A percentile compares a stretch with the other conserved stretches of the same genome.
Evolutionary conservation across 2,797 vertebrate genomes (phyloP).

Genomic region (Garrulus glandarius): DNA sequence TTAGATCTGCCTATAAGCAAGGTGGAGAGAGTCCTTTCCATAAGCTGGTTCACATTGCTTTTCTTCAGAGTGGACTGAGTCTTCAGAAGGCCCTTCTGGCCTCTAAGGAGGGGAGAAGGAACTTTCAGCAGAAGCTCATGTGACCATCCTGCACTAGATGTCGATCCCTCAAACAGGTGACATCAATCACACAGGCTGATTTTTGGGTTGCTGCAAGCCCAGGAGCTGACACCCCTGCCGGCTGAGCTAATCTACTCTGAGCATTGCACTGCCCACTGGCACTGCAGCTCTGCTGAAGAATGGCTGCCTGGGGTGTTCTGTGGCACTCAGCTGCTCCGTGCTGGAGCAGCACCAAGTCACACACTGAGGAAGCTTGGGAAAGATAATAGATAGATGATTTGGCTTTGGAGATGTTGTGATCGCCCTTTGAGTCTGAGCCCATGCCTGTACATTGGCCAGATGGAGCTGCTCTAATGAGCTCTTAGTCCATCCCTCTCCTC

Average conservation of each 20-base stretch:
- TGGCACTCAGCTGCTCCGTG: neutral
- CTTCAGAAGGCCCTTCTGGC: neutral
- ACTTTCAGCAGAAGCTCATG: neutral
- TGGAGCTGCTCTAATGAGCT: neutral
- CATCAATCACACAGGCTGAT: neutral
- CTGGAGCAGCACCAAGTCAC: neutral
- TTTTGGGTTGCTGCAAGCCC: neutral
- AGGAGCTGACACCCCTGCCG: neutral
- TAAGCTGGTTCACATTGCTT: rapidly evolving
- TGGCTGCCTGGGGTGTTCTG: rapidly evolving
- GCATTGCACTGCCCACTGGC: neutral
- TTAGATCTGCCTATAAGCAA: neutral
- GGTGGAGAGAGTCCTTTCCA: neutral
- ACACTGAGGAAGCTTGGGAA: neutral
- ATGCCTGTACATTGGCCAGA: neutral
- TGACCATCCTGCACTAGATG: neutral
- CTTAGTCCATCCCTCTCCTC: neutral
- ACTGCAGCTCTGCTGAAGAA: neutral
- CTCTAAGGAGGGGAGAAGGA: neutral
- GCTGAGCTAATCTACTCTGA: neutral
- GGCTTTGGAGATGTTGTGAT: neutral
- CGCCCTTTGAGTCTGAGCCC: neutral
- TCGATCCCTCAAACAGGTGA: neutral
- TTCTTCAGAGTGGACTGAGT: neutral
- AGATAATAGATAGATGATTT: neutral